Evolutionary conservation across 2,888 invertebrate species (phyloP).

Genomic region (Cerastis leucographa): DNA sequence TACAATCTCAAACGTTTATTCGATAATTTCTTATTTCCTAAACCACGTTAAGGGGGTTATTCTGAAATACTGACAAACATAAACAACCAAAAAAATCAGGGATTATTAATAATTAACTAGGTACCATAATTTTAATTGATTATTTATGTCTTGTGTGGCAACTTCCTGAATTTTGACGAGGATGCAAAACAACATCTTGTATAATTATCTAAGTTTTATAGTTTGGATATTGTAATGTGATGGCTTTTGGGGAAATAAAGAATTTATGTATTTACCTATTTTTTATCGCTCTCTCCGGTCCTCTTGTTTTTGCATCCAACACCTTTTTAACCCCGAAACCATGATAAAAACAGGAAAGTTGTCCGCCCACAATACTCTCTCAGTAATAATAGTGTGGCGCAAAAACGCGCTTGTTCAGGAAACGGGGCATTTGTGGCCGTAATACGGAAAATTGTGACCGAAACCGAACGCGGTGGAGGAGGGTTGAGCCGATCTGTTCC

Average conservation of each 20-base stretch:
- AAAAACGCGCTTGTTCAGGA: constrained; percentile 53
- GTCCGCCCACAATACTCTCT: constrained; percentile 18
- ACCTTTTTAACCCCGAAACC: constrained; percentile 26
- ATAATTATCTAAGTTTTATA: not conserved
- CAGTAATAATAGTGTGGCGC: constrained; percentile 44
- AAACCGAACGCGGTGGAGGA: not conserved
- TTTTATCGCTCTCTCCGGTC: not conserved
- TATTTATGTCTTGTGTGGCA: too few species aligned
- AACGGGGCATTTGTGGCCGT: constrained; percentile 43
- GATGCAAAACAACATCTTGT: too few species aligned
- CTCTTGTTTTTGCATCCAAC: constrained; percentile 9
- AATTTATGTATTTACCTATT: not conserved
- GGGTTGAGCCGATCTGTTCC: constrained; percentile 11
- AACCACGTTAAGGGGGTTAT: too few species aligned
- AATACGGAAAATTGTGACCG: constrained; percentile 58
- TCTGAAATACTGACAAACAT: too few species aligned
- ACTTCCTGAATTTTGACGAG: too few species aligned
- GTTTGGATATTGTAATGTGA: not conserved
- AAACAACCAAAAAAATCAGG: too few species aligned
- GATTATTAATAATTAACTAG: too few species aligned
- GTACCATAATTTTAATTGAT: too few species aligned
- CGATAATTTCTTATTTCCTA: too few species aligned
- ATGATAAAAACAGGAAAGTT: constrained; percentile 19
- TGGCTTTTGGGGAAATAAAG: not conserved
- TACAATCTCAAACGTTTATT: too few species aligned